Percentiles rank a stretch among this genome's conserved stretches.
Conservation (phyloP, 1,140 invertebrate genomes). For the Delia radicum region DNA sequence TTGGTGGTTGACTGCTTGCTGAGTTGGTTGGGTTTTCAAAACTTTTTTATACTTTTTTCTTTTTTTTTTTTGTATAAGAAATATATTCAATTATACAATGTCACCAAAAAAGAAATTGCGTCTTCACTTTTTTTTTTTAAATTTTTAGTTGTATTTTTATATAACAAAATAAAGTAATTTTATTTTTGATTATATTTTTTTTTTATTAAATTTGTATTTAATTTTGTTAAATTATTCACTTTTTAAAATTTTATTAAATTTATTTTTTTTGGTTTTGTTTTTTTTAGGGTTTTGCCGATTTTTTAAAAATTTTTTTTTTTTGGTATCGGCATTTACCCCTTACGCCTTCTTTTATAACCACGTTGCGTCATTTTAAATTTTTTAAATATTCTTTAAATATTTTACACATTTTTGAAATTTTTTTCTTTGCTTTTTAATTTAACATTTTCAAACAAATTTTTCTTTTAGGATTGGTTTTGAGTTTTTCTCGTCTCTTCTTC, state of each 20-base stretch:
- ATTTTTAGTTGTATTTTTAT: neutral
- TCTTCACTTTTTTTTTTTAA: neutral
- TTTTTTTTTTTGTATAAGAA: neutral
- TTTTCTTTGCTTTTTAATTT: neutral
- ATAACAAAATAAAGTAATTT: neutral
- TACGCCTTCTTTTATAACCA: constrained; percentile 33
- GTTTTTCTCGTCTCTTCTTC: constrained; percentile 1
- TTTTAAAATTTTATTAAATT: neutral
- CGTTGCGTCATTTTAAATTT: constrained; percentile 28
- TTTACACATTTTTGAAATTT: constrained; percentile 20
- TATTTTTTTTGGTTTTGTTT: constrained; percentile 7
- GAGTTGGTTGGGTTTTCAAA: neutral
- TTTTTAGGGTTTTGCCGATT: constrained; percentile 25
- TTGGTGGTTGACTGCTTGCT: neutral
- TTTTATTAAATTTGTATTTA: neutral
- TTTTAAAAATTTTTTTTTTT: constrained; percentile 10
- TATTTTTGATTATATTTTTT: neutral
- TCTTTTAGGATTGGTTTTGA: neutral
- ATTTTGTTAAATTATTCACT: neutral
- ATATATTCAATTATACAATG: neutral
- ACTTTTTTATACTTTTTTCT: neutral
- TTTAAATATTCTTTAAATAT: constrained; percentile 12
- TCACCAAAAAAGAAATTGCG: neutral
- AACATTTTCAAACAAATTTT: neutral
- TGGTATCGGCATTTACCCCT: constrained; percentile 28